phyloP scores from a whole-genome alignment of 2,888 invertebrate species.

The Microdon myrmicae region DNA sequence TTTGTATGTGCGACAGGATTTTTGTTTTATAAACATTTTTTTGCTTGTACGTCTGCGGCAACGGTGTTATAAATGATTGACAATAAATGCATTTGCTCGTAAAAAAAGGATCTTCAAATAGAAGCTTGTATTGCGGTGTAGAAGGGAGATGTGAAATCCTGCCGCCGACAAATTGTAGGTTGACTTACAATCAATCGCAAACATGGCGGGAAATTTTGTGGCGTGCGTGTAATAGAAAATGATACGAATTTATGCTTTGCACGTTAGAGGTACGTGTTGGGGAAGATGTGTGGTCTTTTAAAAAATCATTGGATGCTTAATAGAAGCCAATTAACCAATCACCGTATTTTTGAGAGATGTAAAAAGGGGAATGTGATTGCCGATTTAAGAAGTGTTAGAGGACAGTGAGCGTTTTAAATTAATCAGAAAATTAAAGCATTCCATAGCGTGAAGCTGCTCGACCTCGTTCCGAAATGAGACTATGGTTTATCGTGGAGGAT shows the following conservation, averaged over 20 bases:
- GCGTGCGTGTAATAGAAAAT: conserved; percentile 23
- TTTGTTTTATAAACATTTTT: conserved; percentile 2
- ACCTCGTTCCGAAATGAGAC: too few relatives aligned
- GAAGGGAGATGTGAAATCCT: not conserved
- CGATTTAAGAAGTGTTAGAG: too few relatives aligned
- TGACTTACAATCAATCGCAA: conserved; percentile 38
- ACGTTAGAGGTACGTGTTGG: conserved; percentile 33
- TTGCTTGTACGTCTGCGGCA: conserved; percentile 36
- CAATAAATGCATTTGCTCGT: conserved; percentile 30
- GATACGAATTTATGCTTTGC: conserved; percentile 39
- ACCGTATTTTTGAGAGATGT: too few relatives aligned
- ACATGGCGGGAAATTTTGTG: conserved; percentile 36
- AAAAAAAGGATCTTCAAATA: conserved; percentile 33
- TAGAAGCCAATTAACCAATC: too few relatives aligned
- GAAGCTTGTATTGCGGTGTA: conserved; percentile 22
- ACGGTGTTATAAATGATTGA: conserved; percentile 47
- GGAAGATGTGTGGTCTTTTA: conserved; percentile 1
- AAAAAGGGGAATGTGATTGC: too few relatives aligned
- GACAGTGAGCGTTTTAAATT: too few relatives aligned
- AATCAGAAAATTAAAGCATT: too few relatives aligned
- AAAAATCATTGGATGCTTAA: too few relatives aligned
- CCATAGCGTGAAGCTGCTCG: too few relatives aligned
- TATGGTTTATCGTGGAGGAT: too few relatives aligned
- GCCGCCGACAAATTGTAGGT: conserved; percentile 16
- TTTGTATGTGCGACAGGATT: not conserved